Evolutionary conservation across 2,113 vertebrate genomes (phyloP).

Genomic region (Plestiodon gilberti): DNA sequence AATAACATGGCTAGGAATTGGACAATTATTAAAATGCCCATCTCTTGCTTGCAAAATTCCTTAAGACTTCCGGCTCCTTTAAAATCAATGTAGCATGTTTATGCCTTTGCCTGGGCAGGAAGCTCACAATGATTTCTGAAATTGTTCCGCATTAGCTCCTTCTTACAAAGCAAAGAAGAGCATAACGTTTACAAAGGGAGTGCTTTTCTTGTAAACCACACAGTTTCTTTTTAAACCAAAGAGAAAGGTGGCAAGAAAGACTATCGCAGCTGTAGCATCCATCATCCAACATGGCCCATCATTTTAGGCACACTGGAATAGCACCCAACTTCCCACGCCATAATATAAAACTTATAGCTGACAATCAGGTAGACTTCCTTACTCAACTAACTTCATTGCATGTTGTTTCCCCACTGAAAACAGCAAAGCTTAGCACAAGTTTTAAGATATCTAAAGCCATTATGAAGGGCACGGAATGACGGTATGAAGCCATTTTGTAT

Average conservation of each 20-base stretch:
- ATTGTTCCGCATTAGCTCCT: not conserved
- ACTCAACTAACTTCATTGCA: not conserved
- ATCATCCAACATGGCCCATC: no score
- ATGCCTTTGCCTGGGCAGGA: not conserved
- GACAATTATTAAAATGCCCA: not conserved
- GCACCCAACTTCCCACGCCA: no score
- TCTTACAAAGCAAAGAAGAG: not conserved
- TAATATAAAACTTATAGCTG: no score
- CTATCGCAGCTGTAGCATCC: no score
- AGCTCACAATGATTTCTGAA: rapidly evolving
- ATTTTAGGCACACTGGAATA: no score
- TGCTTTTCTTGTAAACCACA: not conserved
- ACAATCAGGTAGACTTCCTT: not conserved
- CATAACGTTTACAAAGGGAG: not conserved
- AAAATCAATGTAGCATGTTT: rapidly evolving
- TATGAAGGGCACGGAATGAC: not conserved
- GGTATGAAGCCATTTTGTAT: no score
- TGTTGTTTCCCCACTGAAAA: not conserved
- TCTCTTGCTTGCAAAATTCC: not conserved
- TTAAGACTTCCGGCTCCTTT: not conserved
- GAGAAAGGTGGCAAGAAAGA: no score
- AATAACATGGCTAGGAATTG: not conserved
- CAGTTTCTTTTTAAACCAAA: no score
- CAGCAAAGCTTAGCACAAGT: not conserved
- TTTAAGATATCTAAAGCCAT: no score